Percentiles rank a stretch among this genome's conserved stretches.
Conservation (phyloP, 2,888 invertebrate species). For the Agrochola macilenta region DNA sequence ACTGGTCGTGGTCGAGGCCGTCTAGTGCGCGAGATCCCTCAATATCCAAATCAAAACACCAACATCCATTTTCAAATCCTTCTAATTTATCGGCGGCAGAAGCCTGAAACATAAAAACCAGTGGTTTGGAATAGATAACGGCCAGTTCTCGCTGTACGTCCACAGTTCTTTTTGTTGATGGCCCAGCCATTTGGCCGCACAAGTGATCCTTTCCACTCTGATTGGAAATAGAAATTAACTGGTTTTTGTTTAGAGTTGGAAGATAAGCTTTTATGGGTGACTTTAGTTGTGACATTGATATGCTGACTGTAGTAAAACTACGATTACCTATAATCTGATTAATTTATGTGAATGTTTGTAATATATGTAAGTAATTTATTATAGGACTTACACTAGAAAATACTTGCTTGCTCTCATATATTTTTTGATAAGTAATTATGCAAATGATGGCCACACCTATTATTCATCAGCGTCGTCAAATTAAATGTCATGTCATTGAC, state of each 20-base stretch:
- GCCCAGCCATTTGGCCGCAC: constrained; percentile 29
- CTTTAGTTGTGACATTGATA: neutral
- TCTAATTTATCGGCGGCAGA: constrained; percentile 49
- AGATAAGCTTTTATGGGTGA: neutral
- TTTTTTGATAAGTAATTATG: neutral
- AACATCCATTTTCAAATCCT: neutral
- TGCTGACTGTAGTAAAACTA: neutral
- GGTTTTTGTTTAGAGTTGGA: constrained; percentile 11
- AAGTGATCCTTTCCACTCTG: constrained; percentile 36
- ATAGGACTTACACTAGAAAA: neutral
- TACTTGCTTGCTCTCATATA: neutral
- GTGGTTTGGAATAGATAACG: constrained; percentile 62
- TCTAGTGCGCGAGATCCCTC: neutral
- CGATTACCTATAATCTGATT: too few species aligned
- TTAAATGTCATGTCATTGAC: neutral
- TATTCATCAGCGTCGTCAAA: neutral
- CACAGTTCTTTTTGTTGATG: constrained; percentile 47
- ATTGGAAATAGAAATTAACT: constrained; percentile 51
- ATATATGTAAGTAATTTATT: too few species aligned
- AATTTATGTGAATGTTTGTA: too few species aligned
- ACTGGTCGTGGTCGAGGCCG: too few species aligned
- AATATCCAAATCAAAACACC: neutral
- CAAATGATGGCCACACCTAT: too few species aligned
- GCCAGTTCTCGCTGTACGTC: constrained; percentile 24
- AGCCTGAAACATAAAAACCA: constrained; percentile 46